A percentile compares a stretch with the other conserved stretches of the same genome.
These are phyloP conservation scores for Anneissia japonica DNA, from an alignment of 35 echinoderm and acorn worm species.

Conservation along the genomic window DNA sequence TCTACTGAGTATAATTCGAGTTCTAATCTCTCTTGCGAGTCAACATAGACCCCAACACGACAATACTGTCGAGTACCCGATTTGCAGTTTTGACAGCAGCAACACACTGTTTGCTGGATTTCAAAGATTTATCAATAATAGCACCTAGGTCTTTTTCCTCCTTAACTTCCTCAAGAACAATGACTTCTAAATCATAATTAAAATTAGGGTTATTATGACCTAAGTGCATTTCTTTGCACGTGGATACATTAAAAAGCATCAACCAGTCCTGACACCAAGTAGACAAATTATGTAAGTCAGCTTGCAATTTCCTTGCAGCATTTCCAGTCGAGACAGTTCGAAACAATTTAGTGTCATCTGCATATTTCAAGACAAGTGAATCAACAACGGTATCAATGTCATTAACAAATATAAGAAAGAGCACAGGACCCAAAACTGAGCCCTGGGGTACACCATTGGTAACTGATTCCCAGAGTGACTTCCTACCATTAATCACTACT, in stretches of 20 bases:
- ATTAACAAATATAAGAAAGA: conserved; percentile 36
- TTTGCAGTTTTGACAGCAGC: background rate
- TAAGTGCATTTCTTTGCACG: conserved; percentile 9
- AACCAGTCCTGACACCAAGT: conserved; percentile 24
- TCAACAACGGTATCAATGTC: conserved; percentile 21
- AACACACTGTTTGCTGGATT: background rate
- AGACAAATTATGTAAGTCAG: conserved; percentile 18
- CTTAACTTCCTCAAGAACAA: background rate
- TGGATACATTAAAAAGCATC: conserved; percentile 29
- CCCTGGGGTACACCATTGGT: conserved; percentile 28
- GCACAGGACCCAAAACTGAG: conserved; percentile 18
- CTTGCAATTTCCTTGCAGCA: background rate
- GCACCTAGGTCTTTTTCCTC: background rate
- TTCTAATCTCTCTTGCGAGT: too few relatives aligned
- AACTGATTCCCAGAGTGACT: background rate
- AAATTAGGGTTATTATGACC: background rate
- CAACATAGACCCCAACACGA: too few relatives aligned
- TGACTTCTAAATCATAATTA: background rate
- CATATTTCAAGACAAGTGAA: conserved; percentile 5
- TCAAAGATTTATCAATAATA: background rate
- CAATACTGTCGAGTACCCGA: background rate
- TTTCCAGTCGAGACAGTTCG: background rate
- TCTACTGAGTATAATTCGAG: too few relatives aligned
- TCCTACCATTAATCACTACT: conserved; percentile 1
- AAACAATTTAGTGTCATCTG: conserved; percentile 26